Base-by-base conservation (phyloP, 2,888 invertebrate genomes). In the Gryllus longicercus region DNA sequence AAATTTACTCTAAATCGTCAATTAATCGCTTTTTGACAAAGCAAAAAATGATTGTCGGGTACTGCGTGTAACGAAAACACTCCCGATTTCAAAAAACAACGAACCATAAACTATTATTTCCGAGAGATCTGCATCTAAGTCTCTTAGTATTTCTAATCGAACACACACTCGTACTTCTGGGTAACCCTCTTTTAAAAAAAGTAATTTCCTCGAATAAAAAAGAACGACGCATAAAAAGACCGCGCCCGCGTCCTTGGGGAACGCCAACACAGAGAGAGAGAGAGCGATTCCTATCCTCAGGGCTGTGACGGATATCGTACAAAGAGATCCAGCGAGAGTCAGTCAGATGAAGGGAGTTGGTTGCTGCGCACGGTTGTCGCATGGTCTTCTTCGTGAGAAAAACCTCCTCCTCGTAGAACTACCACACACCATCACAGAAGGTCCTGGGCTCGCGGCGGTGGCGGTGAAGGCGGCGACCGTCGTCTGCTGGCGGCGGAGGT, bases 291-390 rank as follows among this genome's bases (percentile, higher is more conserved):
- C 63, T 63, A n/a, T 63, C 63, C 63, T 14, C n/a, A 63, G 63
- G 63, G 63, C 63, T 63, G 63, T n/a, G 63, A 63, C 63, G 63
- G 63, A 63, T 14, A 63, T 18, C n/a, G n/a, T 63, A 63, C 63
- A 63, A 63, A 63, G 63, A 63, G 63, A 18, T 63, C 63, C 63
- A 63, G 63, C 63, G 63, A n/a, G n/a, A 63, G 63, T 63, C 63
- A 63, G 63, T 63, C 63, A 63, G 63, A 63, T 63, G n/a, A 63
- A 63, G 63, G 63, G 63, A 63, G 63, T 63, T 63, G 16, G 14
- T 63, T 63, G n/a, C n/a, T 14, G 10, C n/a, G 38, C 38, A 38
- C 38, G 38, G 38, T 38, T 38, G 38, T 38, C 38, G 38, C 38
- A 8, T 38, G 38, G 38, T 38, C 38, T 38, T 38, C 38, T 38